Evolutionary conservation across 1,140 invertebrate species (phyloP).

Genomic region (Gonatopus flavifemur): DNA sequence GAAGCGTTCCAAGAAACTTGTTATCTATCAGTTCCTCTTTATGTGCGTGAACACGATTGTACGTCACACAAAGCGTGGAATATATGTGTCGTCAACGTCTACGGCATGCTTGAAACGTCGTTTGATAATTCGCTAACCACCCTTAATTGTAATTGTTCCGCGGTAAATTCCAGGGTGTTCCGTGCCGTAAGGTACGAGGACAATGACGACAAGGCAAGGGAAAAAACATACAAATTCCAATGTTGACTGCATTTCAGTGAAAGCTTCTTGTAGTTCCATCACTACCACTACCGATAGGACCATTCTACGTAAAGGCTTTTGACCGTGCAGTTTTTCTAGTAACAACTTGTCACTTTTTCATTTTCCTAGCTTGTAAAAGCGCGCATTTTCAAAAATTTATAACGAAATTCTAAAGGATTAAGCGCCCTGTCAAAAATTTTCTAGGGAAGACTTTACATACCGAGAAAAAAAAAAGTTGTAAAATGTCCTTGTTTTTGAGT

Average conservation of each 20-base stretch:
- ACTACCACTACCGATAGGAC: too few species aligned
- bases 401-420: too few species aligned
- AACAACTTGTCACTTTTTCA: constrained; percentile 42
- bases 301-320: too few species aligned
- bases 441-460: too few species aligned
- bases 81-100: constrained; percentile 25
- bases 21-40: too few species aligned
- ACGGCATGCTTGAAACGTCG: constrained; percentile 43
- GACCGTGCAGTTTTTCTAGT: constrained; percentile 7
- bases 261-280: constrained; percentile 44
- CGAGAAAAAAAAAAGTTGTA: too few species aligned
- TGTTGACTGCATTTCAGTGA: constrained; percentile 54
- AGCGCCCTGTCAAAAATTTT: too few species aligned
- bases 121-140: constrained; percentile 57
- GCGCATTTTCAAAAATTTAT: too few species aligned
- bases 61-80: constrained; percentile 41
- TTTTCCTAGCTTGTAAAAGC: constrained; percentile 26
- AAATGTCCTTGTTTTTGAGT: too few species aligned
- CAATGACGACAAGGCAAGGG: too few species aligned
- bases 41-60: constrained; percentile 22
- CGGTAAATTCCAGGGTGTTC: constrained; percentile 50
- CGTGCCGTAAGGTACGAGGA: too few species aligned
- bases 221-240: constrained; percentile 56
- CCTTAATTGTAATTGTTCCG: constrained; percentile 59
- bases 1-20: constrained; percentile 32